These are phyloP conservation scores for Colossoma macropomum DNA, from an alignment of 2,113 vertebrate genomes.

Conservation along the genomic window DNA sequence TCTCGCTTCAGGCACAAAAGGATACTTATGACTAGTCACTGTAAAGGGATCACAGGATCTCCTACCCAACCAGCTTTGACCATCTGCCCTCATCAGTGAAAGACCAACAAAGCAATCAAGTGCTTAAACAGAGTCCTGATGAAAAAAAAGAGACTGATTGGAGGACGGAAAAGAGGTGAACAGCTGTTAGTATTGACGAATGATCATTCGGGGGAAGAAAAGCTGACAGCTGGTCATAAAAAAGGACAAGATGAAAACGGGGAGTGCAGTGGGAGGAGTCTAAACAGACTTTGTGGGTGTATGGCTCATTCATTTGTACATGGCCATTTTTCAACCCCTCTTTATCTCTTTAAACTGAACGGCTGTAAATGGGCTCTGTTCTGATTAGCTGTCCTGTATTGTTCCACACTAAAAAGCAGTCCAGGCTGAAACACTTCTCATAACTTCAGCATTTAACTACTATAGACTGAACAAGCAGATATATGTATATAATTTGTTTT, in stretches of 20 bases:
- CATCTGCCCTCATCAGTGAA: not conserved
- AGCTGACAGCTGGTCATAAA: not conserved
- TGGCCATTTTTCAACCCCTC: too few species aligned
- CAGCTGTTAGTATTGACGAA: slow-evolving; percentile 9
- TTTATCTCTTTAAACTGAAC: too few species aligned
- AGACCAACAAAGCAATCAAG: not conserved
- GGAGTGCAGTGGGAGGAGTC: not conserved
- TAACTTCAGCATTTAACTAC: too few species aligned
- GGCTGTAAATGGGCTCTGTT: too few species aligned
- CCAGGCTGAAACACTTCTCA: too few species aligned
- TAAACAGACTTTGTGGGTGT: not conserved
- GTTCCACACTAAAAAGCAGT: too few species aligned
- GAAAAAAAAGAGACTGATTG: slow-evolving; percentile 61
- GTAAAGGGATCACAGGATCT: not conserved
- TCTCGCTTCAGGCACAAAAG: not conserved
- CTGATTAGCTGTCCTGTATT: too few species aligned
- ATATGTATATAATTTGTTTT: too few species aligned
- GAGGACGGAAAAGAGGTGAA: not conserved
- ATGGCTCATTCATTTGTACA: too few species aligned
- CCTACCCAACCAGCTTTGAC: not conserved
- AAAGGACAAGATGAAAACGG: not conserved
- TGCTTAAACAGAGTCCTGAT: not conserved
- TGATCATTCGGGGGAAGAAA: not conserved
- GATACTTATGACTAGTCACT: not conserved
- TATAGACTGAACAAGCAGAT: too few species aligned